Percentiles rank a stretch among this genome's conserved stretches.
Conservation (phyloP, 1,140 invertebrate species). For the Danaus melanippus region DNA sequence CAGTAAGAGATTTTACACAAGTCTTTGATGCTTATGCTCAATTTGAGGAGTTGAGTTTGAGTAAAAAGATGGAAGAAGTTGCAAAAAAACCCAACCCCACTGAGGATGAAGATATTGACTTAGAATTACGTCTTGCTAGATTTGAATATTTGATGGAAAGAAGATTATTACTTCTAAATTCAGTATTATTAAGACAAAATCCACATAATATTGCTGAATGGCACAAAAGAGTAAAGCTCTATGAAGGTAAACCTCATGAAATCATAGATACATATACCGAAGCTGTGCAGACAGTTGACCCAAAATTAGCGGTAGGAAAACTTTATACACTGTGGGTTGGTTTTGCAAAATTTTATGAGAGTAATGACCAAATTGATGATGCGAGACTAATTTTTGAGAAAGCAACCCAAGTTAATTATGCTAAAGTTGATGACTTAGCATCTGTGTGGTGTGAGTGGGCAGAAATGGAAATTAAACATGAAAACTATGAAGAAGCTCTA, state of each 20-base stretch:
- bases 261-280: constrained; percentile 98
- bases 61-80: constrained; percentile 92
- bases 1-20: constrained; percentile 98
- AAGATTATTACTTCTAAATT: constrained; percentile 93
- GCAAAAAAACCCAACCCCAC: constrained; percentile 77
- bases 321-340: constrained; percentile 95
- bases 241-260: constrained; percentile 94
- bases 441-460: constrained; percentile 99
- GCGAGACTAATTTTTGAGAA: constrained; percentile 97
- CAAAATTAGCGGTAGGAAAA: constrained; percentile 96
- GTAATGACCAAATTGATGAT: constrained; percentile 93
- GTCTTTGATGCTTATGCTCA: constrained; percentile 99
- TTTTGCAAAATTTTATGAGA: constrained; percentile 99
- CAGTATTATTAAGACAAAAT: constrained; percentile 97
- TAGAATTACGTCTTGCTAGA: constrained; percentile 91
- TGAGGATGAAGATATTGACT: constrained; percentile 94
- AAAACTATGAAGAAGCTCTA: constrained; percentile 92
- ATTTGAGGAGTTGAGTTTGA: constrained; percentile 96
- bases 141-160: constrained; percentile 98
- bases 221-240: constrained; percentile 96
- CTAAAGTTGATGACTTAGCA: constrained; percentile 97
- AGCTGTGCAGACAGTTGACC: constrained; percentile 98
- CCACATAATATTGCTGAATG: constrained; percentile 99
- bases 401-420: constrained; percentile 91
- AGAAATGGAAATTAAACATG: constrained; percentile 97